Conservation (phyloP, 2,113 vertebrate species). For the Acanthochromis polyacanthus region DNA sequence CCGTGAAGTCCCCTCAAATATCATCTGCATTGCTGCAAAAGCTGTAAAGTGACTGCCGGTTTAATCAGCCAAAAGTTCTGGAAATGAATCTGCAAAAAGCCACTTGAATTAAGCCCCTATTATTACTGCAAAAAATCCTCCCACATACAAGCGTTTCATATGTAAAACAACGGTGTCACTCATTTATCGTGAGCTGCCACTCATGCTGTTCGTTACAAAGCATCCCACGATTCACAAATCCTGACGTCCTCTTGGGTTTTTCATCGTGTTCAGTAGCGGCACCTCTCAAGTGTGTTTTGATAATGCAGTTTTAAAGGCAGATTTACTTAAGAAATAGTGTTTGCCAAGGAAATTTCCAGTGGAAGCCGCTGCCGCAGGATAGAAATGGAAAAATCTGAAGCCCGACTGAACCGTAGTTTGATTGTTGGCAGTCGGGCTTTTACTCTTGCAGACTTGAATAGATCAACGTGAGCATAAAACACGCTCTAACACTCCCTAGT, state of each 20-base stretch:
- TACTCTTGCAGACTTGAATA: conserved; percentile 55
- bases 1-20: conserved; percentile 3
- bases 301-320: background rate
- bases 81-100: background rate
- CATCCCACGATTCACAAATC: conserved; percentile 42
- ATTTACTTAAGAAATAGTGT: background rate
- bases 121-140: conserved; percentile 41
- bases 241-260: conserved; percentile 16
- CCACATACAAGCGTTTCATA: conserved; percentile 46
- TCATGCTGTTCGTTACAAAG: conserved; percentile 33
- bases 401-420: conserved; percentile 40
- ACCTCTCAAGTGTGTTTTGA: background rate
- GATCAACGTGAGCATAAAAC: conserved; percentile 39
- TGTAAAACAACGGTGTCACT: conserved; percentile 43
- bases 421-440: conserved; percentile 54
- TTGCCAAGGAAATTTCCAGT: conserved; percentile 52
- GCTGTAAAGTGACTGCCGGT: background rate
- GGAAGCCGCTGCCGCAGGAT: conserved; percentile 23
- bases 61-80: background rate
- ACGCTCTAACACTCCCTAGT: conserved; percentile 12
- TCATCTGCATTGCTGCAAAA: background rate
- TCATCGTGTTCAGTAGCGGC: conserved; percentile 17
- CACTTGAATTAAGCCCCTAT: conserved; percentile 1
- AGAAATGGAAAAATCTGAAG: conserved; percentile 64
- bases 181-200: conserved; percentile 30